Evolutionary conservation across 2,797 vertebrate genomes (phyloP).

Genomic region (Australoheros facetus): DNA sequence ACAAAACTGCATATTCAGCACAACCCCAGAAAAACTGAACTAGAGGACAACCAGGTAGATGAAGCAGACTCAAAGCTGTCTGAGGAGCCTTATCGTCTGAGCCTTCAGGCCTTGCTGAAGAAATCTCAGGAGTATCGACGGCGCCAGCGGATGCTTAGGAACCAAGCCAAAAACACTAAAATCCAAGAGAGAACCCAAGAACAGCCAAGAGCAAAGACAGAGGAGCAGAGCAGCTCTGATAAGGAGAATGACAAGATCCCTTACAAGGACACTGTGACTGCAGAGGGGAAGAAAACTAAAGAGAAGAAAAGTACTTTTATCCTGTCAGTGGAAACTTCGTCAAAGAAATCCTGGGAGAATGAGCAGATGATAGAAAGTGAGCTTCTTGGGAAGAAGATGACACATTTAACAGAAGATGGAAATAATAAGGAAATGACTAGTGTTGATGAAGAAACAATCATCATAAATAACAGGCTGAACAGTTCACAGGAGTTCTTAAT

Average conservation of each 20-base stretch:
- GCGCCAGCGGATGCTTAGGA: slow-evolving; percentile 76
- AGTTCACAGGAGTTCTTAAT: slow-evolving; percentile 34
- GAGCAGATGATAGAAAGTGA: slow-evolving; percentile 10
- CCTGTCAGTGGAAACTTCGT: slow-evolving; percentile 11
- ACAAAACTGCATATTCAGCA: slow-evolving; percentile 22
- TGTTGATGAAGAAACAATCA: slow-evolving; percentile 18
- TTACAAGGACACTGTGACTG: slow-evolving; percentile 29
- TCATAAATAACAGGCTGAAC: slow-evolving; percentile 54
- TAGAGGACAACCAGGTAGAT: background rate
- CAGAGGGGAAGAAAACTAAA: slow-evolving; percentile 52
- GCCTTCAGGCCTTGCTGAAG: slow-evolving; percentile 92
- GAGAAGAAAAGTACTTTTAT: slow-evolving; percentile 44
- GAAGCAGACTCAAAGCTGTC: slow-evolving; percentile 12
- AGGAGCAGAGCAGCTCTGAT: slow-evolving; percentile 82
- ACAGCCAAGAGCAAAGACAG: slow-evolving; percentile 42
- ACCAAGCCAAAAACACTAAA: slow-evolving; percentile 69
- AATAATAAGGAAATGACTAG: background rate
- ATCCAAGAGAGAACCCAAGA: slow-evolving; percentile 57
- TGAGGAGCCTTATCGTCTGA: slow-evolving; percentile 81
- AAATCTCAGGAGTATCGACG: slow-evolving; percentile 90
- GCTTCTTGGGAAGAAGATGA: background rate
- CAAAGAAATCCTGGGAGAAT: slow-evolving; percentile 39
- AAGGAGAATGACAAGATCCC: slow-evolving; percentile 86
- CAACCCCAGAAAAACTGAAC: slow-evolving; percentile 18
- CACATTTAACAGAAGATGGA: background rate